Evolutionary conservation across 1,140 invertebrate genomes (phyloP), one percentile per base, ranked within the genome.

Genomic region (Gonatopus flavifemur): DNA sequence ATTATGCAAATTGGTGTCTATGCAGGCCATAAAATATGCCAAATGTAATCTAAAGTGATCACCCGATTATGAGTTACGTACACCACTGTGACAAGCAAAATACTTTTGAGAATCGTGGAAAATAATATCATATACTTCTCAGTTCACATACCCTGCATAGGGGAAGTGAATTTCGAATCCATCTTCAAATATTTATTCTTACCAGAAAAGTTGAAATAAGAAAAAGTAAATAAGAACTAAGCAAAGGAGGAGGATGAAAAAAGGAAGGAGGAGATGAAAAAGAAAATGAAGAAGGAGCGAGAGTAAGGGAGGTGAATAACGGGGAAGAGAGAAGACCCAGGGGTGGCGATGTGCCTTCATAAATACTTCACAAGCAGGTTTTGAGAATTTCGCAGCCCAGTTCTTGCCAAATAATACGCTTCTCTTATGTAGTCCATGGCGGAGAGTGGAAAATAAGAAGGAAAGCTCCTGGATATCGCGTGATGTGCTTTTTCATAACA

Each of bases 341-440:
- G 38, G 41, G 18, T 37, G 35, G 19, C 45, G 42, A 48, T 42
- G 48, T 52, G 55, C 60, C 57, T 63, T 63, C 66, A 68, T 68
- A 68, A 68, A 68, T 68, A 67, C 64, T 68, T 68, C 66, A 68
- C 45, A 41, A 39, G 40, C 66, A 68, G 66, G 55, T 57, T 58
- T 62, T 48, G 56, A 47, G 54, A 67, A 68, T 68, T 68, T 68
- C 49, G 52, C 66, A 67, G 56, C 56, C 55, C 50, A 56, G 48
- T 67, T 66, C 52, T 42, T 51, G 41, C 40, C 55, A 52, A 45
- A 38, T 57, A 59, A 53, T 57, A 52, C 40, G 4, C 12, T 8
- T 9, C n/a, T 25, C 16, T 33, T 21, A 18, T 28, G 41, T 15
- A 30, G 31, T 24, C 36, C 35, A 38, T 22, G 20, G 22, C 41